Evolutionary conservation across 2,113 vertebrate genomes (phyloP), one percentile per base, ranked within the genome.

Genomic region (Rhegmatorhina hoffmannsi): DNA sequence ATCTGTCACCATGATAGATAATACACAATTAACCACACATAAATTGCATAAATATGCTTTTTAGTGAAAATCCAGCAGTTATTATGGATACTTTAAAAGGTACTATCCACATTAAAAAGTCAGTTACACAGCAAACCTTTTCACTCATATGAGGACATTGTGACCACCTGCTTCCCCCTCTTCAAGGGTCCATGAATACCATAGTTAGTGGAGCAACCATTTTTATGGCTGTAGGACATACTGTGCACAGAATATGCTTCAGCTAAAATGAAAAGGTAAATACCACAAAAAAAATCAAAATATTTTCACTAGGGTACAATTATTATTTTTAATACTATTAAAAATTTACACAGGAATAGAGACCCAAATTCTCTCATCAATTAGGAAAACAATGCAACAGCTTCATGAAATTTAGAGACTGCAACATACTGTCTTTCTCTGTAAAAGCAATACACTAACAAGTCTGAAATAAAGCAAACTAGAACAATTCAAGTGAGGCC

Each of bases 81-180:
- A 96, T 76, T 92, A 97, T 96, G 98, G 96, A 96, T 97, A 96
- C 97, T 93, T 93, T 96, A 97, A 91, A 96, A 96, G 94, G 89
- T 90, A 97, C 91, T 96, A 96, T 97, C 98, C 97, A 98, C 91
- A 97, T 97, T 96, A 97, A 98, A 96, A 97, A 97, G 97, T 95
- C 86, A 97, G 96, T 97, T 90, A 97, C 84, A 95, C 89, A 95
- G 96, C 97, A 97, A 97, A 96, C 97, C 97, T 88, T 94, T 97
- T 97, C 97, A 97, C 95, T 97, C 97, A 97, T 93, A 97, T 97
- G 97, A 97, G 94, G 84, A 92, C 94, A 94, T 90, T 96, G 94
- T 77, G 93, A 96, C 95, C 97, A 97, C 96, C 97, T 94, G 88
- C 94, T 85, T 94, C 95, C 97, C 96, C 97, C 96, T 97, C 96